Evolutionary conservation across 2,113 vertebrate species (phyloP).

Genomic region (Rissa tridactyla): DNA sequence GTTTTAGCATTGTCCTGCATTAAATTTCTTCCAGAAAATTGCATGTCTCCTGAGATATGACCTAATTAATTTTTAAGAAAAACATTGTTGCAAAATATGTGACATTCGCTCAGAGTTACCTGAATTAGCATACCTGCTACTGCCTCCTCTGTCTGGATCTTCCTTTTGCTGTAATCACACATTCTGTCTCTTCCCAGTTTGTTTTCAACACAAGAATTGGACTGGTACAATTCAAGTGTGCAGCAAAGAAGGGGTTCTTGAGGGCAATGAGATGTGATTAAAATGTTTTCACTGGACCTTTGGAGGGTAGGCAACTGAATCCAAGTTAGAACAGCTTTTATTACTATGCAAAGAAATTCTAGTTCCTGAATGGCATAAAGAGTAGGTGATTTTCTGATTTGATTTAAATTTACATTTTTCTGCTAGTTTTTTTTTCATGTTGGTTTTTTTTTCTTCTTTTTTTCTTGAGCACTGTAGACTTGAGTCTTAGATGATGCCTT

Average conservation of each 20-base stretch:
- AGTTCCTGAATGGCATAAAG: background rate
- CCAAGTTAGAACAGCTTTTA: background rate
- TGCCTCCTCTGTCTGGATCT: background rate
- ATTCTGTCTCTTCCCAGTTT: background rate
- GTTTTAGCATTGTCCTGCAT: background rate
- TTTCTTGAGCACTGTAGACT: background rate
- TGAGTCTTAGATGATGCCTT: background rate
- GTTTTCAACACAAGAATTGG: background rate
- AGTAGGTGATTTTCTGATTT: background rate
- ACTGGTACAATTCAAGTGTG: background rate
- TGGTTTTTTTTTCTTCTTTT: too few relatives aligned
- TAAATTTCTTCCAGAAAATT: background rate
- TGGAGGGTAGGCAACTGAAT: background rate
- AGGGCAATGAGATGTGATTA: background rate
- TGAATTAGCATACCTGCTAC: background rate
- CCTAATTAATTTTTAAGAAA: background rate
- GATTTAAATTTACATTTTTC: background rate
- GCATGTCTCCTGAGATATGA: background rate
- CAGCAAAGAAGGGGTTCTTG: background rate
- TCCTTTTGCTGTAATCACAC: background rate
- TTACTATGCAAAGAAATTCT: background rate
- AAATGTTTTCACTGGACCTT: background rate
- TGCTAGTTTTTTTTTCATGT: fast-evolving
- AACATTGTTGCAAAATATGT: background rate
- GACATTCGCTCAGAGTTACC: background rate